phyloP scores from a whole-genome alignment of 2,113 vertebrate species.

The Mus spicilegus region DNA sequence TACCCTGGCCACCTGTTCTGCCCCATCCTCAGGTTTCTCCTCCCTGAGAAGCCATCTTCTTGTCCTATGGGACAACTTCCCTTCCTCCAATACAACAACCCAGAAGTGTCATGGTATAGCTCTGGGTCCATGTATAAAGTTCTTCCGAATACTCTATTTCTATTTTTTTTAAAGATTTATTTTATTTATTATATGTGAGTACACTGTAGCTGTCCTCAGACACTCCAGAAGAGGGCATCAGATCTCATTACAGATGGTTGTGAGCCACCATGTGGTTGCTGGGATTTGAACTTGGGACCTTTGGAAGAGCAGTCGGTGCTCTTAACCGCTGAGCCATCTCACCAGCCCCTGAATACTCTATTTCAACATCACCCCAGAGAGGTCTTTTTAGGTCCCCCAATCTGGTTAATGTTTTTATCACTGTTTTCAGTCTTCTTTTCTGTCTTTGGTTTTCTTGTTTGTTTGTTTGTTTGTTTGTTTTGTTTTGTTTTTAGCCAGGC shows the following conservation, averaged over 20 bases:
- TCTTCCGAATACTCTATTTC: not conserved
- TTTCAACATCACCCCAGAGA: not conserved
- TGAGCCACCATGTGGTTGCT: too few relatives aligned
- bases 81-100: not conserved
- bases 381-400: accelerated
- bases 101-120: not conserved
- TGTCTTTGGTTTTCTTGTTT: too few relatives aligned
- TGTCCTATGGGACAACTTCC: not conserved
- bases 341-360: too few relatives aligned
- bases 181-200: too few relatives aligned
- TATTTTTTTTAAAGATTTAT: too few relatives aligned
- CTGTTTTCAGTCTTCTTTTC: not conserved
- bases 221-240: too few relatives aligned
- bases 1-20: not conserved
- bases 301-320: too few relatives aligned
- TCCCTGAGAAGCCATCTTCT: not conserved
- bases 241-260: too few relatives aligned
- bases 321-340: too few relatives aligned
- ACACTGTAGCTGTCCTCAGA: too few relatives aligned
- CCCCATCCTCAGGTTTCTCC: not conserved
- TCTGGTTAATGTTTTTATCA: accelerated
- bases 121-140: not conserved
- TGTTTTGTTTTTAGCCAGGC: not conserved
- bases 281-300: too few relatives aligned
- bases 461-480: too few relatives aligned